Base-by-base conservation (phyloP, 2,888 invertebrate genomes). In the Crioceris asparagi region DNA sequence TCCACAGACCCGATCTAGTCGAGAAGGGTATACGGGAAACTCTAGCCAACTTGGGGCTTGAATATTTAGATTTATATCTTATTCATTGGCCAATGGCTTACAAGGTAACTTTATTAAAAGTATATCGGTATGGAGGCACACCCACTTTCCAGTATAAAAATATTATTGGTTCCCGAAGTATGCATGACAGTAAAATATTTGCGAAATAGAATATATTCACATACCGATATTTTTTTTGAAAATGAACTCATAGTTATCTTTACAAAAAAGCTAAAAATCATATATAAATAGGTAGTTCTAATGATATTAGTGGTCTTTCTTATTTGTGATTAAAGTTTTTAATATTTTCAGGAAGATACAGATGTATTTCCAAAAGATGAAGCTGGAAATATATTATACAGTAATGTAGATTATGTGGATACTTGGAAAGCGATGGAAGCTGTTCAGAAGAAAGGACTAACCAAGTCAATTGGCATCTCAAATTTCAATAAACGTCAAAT, bases 1-100 rank as follows among this genome's bases (percentile, higher is more conserved):
- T 75, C 64, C 93, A 93, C 60, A 72, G 75, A 7, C 77, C 79
- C 0, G 82, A 84, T 43, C 63, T 83, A 45, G 93, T 92, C 6
- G 72, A 76, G 31, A 68, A 72, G 0, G 80, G 81, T 0, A 64
- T 87, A 15, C 71, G 72, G 52, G 67, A 69, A 36, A 77, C 84
- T 1, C 61, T 94, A n/a, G 64, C 70, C 12, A 75, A 84, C 60
- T 70, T 94, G 10, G 75, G 77, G 5, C 54, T 90, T 1, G 67
- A 77, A 0, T 92, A 93, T 55, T 53, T 94, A 33, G 91, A 93
- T 62, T 69, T 93, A 25, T 93, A 90, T 57, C 70, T 93, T 6
- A 84, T 93, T 25, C 93, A 93, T 61, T 93, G 92, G 91, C 93
- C 93, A 1, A 74, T 84, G 57, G 88, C 74, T 0, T 88, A 81